Conservation (phyloP, 2,113 vertebrate genomes). For the Lagopus leucura region DNA sequence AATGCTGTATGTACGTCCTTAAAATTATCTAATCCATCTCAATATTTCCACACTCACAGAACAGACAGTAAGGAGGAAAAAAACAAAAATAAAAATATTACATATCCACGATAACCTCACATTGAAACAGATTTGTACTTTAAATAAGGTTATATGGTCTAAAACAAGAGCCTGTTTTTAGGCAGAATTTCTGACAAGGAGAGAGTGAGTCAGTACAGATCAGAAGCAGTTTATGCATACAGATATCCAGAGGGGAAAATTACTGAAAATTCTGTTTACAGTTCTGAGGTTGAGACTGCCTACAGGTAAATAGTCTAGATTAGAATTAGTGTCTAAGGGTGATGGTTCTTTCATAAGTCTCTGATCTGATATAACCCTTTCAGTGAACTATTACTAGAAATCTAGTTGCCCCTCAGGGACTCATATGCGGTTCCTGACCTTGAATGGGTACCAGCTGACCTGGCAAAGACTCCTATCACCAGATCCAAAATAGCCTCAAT, state of each 20-base stretch:
- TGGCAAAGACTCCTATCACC: not conserved
- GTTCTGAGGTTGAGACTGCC: slow-evolving; percentile 9
- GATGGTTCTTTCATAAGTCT: not conserved
- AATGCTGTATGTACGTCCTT: not conserved
- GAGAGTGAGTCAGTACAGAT: slow-evolving; percentile 13
- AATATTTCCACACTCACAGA: not conserved
- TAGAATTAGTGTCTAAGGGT: not conserved
- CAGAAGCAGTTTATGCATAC: slow-evolving; percentile 2
- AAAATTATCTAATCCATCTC: not conserved
- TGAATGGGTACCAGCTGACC: slow-evolving; percentile 14
- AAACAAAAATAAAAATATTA: not conserved
- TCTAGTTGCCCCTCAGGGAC: not conserved
- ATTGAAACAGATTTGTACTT: not conserved
- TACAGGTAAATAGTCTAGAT: not conserved
- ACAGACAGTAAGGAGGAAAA: not conserved
- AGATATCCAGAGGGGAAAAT: not conserved
- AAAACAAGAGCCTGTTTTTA: slow-evolving; percentile 2
- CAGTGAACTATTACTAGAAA: not conserved
- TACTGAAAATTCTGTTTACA: slow-evolving; percentile 29
- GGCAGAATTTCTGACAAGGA: not conserved
- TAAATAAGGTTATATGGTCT: not conserved
- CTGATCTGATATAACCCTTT: slow-evolving; percentile 1
- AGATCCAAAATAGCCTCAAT: not conserved
- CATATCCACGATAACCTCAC: not conserved
- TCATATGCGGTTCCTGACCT: not conserved